A percentile compares a stretch with the other conserved stretches of the same genome.
Evolutionary conservation across 92 coral and sea anemone genomes (phyloP).

Genomic region (Epizoanthus stellaris): DNA sequence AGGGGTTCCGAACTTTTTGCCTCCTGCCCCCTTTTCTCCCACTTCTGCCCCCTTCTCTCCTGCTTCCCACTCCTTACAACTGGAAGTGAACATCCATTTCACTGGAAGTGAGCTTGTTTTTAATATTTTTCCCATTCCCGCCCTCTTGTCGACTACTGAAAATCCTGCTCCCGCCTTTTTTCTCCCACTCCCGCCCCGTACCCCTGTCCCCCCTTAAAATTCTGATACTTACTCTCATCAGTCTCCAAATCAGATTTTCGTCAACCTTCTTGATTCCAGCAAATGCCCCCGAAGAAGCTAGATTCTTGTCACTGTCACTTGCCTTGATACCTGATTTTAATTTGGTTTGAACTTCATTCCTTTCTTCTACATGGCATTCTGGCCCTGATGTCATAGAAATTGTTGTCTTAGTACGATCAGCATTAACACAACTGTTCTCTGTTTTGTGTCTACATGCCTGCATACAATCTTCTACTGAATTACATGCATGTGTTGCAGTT

Average conservation of each 20-base stretch:
- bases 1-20: too few relatives aligned
- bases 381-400: too few relatives aligned
- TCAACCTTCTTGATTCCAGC: slow-evolving; percentile 53
- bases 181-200: too few relatives aligned
- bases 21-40: too few relatives aligned
- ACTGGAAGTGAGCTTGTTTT: too few relatives aligned
- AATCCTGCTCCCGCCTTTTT: too few relatives aligned
- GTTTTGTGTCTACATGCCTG: not conserved
- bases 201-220: too few relatives aligned
- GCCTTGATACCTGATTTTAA: not conserved
- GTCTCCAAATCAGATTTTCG: slow-evolving; percentile 73
- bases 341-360: not conserved
- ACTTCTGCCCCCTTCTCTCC: too few relatives aligned
- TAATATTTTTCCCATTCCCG: too few relatives aligned
- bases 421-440: not conserved
- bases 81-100: too few relatives aligned
- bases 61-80: too few relatives aligned
- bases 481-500: not conserved
- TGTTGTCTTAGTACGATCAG: not conserved
- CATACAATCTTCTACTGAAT: not conserved
- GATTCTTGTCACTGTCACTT: not conserved
- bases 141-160: too few relatives aligned
- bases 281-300: slow-evolving; percentile 12
- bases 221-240: slow-evolving; percentile 72
- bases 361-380: not conserved